Percentiles rank a stretch among this genome's conserved stretches.
Evolutionary conservation across 2,888 invertebrate genomes (phyloP).

Genomic region (Boloria euphrosyne): DNA sequence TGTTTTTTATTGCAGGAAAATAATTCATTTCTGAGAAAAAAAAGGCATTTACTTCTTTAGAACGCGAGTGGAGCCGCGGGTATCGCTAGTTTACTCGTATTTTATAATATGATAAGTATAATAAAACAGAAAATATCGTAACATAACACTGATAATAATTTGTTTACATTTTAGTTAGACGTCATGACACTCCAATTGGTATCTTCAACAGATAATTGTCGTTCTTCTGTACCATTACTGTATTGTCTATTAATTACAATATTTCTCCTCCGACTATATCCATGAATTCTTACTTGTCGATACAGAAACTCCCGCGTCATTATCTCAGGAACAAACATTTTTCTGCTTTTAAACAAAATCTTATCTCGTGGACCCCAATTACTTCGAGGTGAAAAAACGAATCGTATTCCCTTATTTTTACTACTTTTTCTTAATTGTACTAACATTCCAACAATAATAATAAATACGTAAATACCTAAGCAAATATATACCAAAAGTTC

Average conservation of each 20-base stretch:
- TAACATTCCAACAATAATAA: constrained; percentile 53
- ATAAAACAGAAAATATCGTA: too few species aligned
- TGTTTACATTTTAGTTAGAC: constrained; percentile 49
- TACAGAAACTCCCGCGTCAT: constrained; percentile 79
- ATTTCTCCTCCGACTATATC: constrained; percentile 48
- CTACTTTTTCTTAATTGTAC: constrained; percentile 50
- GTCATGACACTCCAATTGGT: constrained; percentile 57
- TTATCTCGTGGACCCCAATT: constrained; percentile 69
- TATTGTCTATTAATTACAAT: constrained; percentile 24
- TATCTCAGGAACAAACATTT: constrained; percentile 76
- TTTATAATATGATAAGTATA: too few species aligned
- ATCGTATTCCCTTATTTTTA: constrained; percentile 40
- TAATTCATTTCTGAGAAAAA: too few species aligned
- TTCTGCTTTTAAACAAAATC: constrained; percentile 66
- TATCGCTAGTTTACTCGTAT: too few species aligned
- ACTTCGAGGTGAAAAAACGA: constrained; percentile 51
- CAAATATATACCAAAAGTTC: constrained; percentile 53
- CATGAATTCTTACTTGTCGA: constrained; percentile 69
- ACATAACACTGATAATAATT: too few species aligned
- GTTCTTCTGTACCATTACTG: constrained; percentile 28
- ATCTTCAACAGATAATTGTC: constrained; percentile 43
- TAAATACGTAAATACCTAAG: constrained; percentile 51
- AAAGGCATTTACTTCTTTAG: too few species aligned
- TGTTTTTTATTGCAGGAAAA: too few species aligned
- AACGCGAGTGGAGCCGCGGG: too few species aligned